A percentile compares a stretch with the other conserved stretches of the same genome.
phyloP scores from a whole-genome alignment of 30 jellyfish, hydroid and myxozoan genomes.

The Aurelia sp. region DNA sequence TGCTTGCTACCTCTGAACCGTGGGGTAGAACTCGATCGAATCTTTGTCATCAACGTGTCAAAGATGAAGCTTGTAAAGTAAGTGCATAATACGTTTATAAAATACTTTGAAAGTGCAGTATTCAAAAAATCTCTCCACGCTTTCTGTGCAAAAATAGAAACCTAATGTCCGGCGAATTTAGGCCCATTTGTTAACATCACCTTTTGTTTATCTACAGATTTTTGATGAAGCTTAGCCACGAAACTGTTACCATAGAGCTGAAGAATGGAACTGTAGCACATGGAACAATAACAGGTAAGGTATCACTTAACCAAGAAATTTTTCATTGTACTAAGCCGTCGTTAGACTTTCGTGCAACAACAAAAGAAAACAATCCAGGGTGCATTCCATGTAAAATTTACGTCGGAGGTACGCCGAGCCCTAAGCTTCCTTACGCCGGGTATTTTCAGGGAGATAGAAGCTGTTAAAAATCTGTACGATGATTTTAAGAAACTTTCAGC shows the following conservation, averaged over 20 bases:
- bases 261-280: conserved; percentile 97
- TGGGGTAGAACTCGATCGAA: conserved; percentile 50
- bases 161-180: neutral
- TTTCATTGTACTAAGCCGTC: no score
- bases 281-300: conserved; percentile 97
- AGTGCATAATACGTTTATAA: neutral
- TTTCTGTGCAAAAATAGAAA: neutral
- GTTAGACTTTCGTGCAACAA: no score
- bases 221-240: conserved; percentile 98
- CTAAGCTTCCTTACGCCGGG: no score
- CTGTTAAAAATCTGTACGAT: no score
- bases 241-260: conserved; percentile 95
- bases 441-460: no score
- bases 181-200: neutral
- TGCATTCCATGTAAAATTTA: no score
- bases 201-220: conserved; percentile 53
- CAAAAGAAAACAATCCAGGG: no score
- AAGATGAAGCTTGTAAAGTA: conserved; percentile 75
- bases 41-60: conserved; percentile 2
- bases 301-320: neutral
- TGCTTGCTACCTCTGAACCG: conserved; percentile 35
- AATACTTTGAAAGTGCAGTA: neutral
- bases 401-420: no score
- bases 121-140: no score
- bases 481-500: no score